Evolutionary conservation across 2,888 invertebrate genomes (phyloP).

Genomic region (Archips xylosteana): DNA sequence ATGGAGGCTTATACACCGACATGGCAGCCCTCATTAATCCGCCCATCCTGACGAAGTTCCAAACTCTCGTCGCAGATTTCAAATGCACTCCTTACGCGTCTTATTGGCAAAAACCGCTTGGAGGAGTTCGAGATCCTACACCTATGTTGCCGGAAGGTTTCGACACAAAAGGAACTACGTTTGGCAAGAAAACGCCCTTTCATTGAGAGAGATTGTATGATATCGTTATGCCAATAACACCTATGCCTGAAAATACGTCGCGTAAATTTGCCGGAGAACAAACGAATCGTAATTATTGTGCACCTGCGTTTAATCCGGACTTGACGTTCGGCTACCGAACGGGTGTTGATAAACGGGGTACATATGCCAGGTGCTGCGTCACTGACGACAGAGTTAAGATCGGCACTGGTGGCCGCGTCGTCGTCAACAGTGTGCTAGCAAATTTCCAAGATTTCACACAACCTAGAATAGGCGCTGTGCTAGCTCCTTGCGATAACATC

Average conservation of each 20-base stretch:
- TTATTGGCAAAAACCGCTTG: slow-evolving; percentile 56
- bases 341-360: slow-evolving; percentile 64
- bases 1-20: slow-evolving; percentile 50
- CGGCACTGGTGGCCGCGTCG: slow-evolving; percentile 66
- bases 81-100: slow-evolving; percentile 54
- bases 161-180: slow-evolving; percentile 46
- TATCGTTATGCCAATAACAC: slow-evolving; percentile 53
- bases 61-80: slow-evolving; percentile 54
- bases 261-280: slow-evolving; percentile 49
- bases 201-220: slow-evolving; percentile 52
- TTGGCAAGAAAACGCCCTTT: slow-evolving; percentile 50
- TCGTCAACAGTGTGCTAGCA: slow-evolving; percentile 71
- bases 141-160: slow-evolving; percentile 54
- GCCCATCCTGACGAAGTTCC: slow-evolving; percentile 54
- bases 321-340: slow-evolving; percentile 61
- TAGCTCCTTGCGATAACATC: slow-evolving; percentile 82
- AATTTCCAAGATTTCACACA: slow-evolving; percentile 67
- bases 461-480: slow-evolving; percentile 67
- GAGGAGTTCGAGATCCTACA: slow-evolving; percentile 50
- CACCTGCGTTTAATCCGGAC: slow-evolving; percentile 63
- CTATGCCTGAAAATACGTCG: slow-evolving; percentile 47
- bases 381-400: slow-evolving; percentile 65
- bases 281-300: slow-evolving; percentile 54
- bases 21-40: slow-evolving; percentile 52
- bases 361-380: slow-evolving; percentile 69